Conservation (phyloP, 1,140 invertebrate species). For the Gerris buenoi region DNA sequence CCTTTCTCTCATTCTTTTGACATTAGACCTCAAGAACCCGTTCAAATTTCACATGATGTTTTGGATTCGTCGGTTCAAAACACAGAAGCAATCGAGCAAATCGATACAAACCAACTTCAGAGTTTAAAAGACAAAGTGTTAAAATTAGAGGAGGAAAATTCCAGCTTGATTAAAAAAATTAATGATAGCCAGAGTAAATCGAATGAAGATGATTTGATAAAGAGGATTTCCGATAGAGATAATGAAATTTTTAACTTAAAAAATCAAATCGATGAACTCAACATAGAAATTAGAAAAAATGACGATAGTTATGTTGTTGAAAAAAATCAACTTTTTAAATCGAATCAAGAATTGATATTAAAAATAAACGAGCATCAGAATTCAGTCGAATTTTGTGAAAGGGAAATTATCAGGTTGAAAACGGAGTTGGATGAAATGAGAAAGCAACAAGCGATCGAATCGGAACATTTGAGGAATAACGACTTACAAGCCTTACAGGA, state of each 20-base stretch:
- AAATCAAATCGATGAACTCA: background rate
- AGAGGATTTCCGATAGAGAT: slow-evolving; percentile 29
- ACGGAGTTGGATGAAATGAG: slow-evolving; percentile 22
- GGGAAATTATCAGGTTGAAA: background rate
- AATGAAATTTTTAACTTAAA: background rate
- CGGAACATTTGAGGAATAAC: slow-evolving; percentile 29
- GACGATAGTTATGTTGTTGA: background rate
- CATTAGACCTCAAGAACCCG: background rate
- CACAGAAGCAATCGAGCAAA: background rate
- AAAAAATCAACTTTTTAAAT: background rate
- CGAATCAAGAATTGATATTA: background rate
- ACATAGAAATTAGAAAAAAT: background rate
- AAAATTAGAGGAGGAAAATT: background rate
- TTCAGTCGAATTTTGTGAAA: slow-evolving; percentile 30
- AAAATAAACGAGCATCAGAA: slow-evolving; percentile 19
- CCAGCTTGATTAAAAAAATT: background rate
- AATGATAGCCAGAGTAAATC: background rate
- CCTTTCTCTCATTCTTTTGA: background rate
- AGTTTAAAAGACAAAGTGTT: background rate
- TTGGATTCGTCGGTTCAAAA: background rate
- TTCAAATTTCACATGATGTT: background rate
- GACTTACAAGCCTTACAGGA: background rate
- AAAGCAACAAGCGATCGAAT: slow-evolving; percentile 17
- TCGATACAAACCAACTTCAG: background rate
- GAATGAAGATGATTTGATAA: slow-evolving; percentile 27